Base-by-base conservation (phyloP, 2,888 invertebrate species). In the Andrena camellia region DNA sequence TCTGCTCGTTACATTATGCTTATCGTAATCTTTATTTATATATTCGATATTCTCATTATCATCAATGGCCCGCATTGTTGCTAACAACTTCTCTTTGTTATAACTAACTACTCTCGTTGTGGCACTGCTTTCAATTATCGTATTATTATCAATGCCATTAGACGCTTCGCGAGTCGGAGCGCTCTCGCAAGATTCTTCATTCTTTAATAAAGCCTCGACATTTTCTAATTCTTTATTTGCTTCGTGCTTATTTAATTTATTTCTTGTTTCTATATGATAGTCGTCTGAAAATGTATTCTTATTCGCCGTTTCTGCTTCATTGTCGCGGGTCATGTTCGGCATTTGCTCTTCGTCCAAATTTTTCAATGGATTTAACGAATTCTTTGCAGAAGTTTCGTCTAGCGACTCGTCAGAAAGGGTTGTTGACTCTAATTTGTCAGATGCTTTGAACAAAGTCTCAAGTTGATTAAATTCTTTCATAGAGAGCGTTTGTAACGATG, bases 51-150 rank as follows among this genome's bases (percentile, higher is more conserved):
- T 93, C 64, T 93, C 93, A 57, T 94, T 94, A 78, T 95, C 94
- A 90, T 96, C 96, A 82, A 96, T 96, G 29, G 96, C 96, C 89
- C 96, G 95, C 79, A 96, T 94, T 2, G 96, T 95, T 17, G 96
- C 96, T 70, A 96, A 93, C 59, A 96, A 92, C 89, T 96, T 95
- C 67, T 94, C 94, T 90, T 96, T 96, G 75, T 95, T 95, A 57
- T 94, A 93, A 74, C 64, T 75, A 20, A 78, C 64, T 52, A 59
- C 29, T 59, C 68, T 88, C 20, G 60, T 59, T 29, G 67, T 76
- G 7, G 74, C 33, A 42, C 26, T 64, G 5, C 7, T 69, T 60
- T 81, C 74, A 33, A 59, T 76, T 42, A 23, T 42, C 5, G 35
- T 50, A 48, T 52, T 57, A 42, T 29, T 13, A 4, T 88, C 69